These are phyloP conservation scores for Drosophila sordidula DNA, from an alignment of 2,888 invertebrate genomes.

Conservation along the genomic window DNA sequence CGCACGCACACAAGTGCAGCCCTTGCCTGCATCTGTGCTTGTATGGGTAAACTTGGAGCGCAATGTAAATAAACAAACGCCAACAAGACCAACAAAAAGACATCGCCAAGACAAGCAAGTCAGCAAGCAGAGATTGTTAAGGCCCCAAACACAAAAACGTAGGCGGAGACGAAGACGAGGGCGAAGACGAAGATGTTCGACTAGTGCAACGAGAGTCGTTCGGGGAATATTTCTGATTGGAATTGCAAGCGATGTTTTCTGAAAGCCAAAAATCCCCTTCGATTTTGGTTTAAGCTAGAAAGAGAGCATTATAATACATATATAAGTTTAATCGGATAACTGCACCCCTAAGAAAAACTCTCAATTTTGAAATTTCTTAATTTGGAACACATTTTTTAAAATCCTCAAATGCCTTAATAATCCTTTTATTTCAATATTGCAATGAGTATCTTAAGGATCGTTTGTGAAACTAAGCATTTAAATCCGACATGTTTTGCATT, in stretches of 20 bases:
- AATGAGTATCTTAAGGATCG: too few species aligned
- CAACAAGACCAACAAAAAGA: constrained; percentile 50
- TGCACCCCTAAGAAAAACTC: too few species aligned
- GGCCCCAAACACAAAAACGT: constrained; percentile 3
- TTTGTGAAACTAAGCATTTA: too few species aligned
- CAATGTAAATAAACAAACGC: constrained; percentile 79
- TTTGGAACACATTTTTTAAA: too few species aligned
- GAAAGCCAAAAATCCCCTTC: background rate
- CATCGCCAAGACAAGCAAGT: constrained; percentile 34
- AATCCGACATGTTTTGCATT: too few species aligned
- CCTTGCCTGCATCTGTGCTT: constrained; percentile 27
- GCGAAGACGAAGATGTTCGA: constrained; percentile 12
- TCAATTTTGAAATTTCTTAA: too few species aligned
- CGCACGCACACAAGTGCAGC: constrained; percentile 27
- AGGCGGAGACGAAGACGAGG: background rate
- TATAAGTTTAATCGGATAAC: too few species aligned
- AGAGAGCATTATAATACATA: too few species aligned
- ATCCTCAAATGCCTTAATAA: too few species aligned
- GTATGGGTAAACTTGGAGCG: constrained; percentile 69
- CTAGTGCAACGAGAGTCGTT: constrained; percentile 19
- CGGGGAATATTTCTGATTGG: constrained; percentile 3
- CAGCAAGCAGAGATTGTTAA: constrained; percentile 36
- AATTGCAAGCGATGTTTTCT: constrained; percentile 1
- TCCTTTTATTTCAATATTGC: too few species aligned
- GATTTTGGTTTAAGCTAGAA: background rate